These are phyloP conservation scores for Ophonus ardosiacus DNA, from an alignment of 2,888 invertebrate genomes.

Conservation along the genomic window DNA sequence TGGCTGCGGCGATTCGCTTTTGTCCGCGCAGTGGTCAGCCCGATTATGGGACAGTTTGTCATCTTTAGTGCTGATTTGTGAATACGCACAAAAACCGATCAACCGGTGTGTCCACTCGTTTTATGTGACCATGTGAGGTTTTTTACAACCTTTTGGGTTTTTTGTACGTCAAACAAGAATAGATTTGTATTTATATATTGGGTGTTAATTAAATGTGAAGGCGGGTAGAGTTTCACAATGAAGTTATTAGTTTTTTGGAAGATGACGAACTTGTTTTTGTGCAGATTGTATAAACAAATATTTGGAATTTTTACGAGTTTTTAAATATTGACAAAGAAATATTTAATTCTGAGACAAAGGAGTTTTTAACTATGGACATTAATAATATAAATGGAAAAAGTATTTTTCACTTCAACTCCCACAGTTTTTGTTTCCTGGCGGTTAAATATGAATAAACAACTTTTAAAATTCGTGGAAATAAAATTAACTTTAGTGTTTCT, in stretches of 20 bases:
- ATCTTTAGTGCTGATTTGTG: slow-evolving; percentile 62
- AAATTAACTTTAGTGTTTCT: background rate
- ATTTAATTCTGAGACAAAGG: background rate
- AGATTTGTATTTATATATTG: slow-evolving; percentile 34
- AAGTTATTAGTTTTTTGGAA: slow-evolving; percentile 35
- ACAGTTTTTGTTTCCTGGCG: background rate
- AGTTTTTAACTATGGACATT: background rate
- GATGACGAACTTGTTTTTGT: slow-evolving; percentile 13
- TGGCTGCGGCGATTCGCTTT: slow-evolving; percentile 31
- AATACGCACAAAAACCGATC: slow-evolving; percentile 56
- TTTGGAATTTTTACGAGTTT: background rate
- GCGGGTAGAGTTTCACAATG: slow-evolving; percentile 9
- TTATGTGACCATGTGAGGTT: slow-evolving; percentile 11
- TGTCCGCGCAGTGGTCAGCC: slow-evolving; percentile 56
- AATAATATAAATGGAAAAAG: background rate
- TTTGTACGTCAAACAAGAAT: slow-evolving; percentile 44
- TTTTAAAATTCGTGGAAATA: background rate
- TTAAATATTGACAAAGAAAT: background rate
- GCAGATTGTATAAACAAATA: slow-evolving; percentile 3
- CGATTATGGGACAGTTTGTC: slow-evolving; percentile 60
- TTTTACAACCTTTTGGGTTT: slow-evolving; percentile 28
- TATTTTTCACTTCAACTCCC: background rate
- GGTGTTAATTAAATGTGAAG: slow-evolving; percentile 57
- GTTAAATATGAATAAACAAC: background rate
- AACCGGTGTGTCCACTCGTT: slow-evolving; percentile 9